phyloP scores from a whole-genome alignment of 2,113 vertebrate species.

The Clarias batrachus region DNA sequence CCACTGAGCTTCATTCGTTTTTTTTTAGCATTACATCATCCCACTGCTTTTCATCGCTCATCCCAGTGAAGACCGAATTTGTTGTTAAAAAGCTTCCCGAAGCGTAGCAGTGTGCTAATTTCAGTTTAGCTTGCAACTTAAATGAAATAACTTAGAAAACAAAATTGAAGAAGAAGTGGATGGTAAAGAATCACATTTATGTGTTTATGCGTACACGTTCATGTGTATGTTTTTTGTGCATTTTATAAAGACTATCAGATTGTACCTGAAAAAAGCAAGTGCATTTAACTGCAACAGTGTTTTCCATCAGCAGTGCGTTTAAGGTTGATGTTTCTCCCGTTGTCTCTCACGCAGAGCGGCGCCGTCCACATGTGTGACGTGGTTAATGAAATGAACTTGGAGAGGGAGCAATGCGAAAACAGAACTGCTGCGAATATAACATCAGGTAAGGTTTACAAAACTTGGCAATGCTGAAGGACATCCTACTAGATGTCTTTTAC shows the following conservation, averaged over 20 bases:
- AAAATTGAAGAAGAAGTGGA: neutral
- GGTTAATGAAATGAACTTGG: conserved; percentile 70
- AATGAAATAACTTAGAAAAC: neutral
- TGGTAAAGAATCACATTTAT: neutral
- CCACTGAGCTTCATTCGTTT: conserved; percentile 58
- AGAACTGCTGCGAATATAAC: conserved; percentile 67
- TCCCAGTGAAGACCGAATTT: neutral
- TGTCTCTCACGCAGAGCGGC: conserved; percentile 58
- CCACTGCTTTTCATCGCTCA: conserved; percentile 7
- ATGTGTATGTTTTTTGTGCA: neutral
- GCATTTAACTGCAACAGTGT: neutral
- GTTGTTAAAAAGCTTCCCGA: neutral
- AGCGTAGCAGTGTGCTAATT: neutral
- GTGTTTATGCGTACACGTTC: too few species aligned
- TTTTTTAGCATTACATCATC: conserved; percentile 53
- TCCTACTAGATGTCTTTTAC: neutral
- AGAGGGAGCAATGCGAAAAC: conserved; percentile 68
- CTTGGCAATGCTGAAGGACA: neutral
- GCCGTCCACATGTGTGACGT: conserved; percentile 72
- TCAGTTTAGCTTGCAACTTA: neutral
- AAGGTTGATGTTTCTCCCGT: conserved; percentile 3
- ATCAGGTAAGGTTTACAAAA: conserved; percentile 63
- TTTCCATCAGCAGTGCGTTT: neutral
- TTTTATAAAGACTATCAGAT: neutral
- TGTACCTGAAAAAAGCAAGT: neutral